These are phyloP conservation scores for Scaptomyza hsui DNA, from an alignment of 1,140 invertebrate genomes.

Conservation along the genomic window DNA sequence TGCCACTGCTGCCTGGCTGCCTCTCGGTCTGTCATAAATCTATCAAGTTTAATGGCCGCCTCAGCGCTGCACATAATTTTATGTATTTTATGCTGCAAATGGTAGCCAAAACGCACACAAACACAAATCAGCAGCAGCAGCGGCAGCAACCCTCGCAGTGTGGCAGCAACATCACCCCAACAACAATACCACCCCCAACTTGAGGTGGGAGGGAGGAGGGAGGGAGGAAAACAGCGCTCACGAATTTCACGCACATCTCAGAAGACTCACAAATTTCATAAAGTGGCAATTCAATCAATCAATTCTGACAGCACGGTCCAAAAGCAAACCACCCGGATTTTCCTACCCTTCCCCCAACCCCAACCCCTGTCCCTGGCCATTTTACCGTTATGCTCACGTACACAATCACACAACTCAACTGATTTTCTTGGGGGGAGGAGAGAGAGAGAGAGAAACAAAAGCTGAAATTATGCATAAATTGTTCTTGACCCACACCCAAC, in stretches of 20 bases:
- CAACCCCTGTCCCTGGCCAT: conserved; percentile 37
- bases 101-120: conserved; percentile 68
- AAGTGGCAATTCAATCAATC: conserved; percentile 84
- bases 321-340: conserved; percentile 27
- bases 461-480: conserved; percentile 61
- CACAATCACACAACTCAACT: conserved; percentile 80
- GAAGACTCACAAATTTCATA: conserved; percentile 84
- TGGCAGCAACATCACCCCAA: conserved; percentile 15
- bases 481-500: conserved; percentile 23
- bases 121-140: conserved; percentile 61
- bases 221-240: conserved; percentile 36
- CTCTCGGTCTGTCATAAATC: conserved; percentile 71
- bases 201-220: not conserved
- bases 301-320: conserved; percentile 74
- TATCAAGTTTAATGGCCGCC: conserved; percentile 84
- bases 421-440: conserved; percentile 29
- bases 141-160: conserved; percentile 58
- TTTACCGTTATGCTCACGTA: conserved; percentile 81
- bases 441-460: conserved; percentile 30
- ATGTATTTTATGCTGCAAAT: conserved; percentile 83
- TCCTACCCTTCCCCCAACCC: not conserved
- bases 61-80: conserved; percentile 83
- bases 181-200: conserved; percentile 10
- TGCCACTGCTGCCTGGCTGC: conserved; percentile 32
- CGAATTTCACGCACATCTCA: conserved; percentile 82